Evolutionary conservation across 2,797 vertebrate species (phyloP).

Genomic region (Pangasius djambal): DNA sequence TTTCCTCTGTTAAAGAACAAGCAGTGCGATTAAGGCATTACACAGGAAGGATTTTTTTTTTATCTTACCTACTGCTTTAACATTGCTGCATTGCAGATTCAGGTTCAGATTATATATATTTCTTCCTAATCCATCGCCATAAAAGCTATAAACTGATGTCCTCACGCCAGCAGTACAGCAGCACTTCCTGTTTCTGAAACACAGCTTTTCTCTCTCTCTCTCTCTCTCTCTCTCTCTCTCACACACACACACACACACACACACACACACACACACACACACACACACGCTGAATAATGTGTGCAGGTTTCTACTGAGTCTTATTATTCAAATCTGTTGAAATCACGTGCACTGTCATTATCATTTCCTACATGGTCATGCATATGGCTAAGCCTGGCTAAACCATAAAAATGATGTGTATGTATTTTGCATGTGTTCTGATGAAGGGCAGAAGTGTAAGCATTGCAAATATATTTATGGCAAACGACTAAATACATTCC

Average conservation of each 20-base stretch:
- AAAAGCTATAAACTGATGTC: neutral
- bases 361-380: neutral
- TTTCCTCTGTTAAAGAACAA: neutral
- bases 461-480: no score
- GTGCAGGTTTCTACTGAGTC: neutral
- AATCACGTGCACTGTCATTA: neutral
- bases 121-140: neutral
- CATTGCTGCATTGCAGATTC: neutral
- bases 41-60: neutral
- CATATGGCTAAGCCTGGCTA: neutral
- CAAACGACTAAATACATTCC: no score
- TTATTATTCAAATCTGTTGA: neutral
- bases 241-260: no score
- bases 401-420: no score
- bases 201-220: neutral
- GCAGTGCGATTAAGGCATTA: no score
- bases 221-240: neutral
- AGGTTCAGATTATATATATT: neutral
- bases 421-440: no score
- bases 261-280: no score
- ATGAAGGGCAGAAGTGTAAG: no score
- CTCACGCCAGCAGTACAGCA: no score
- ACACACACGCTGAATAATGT: neutral
- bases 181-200: slow-evolving; percentile 4
- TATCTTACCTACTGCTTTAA: neutral